phyloP scores from a whole-genome alignment of 2,888 invertebrate species.

The Syrista parreyssii region DNA sequence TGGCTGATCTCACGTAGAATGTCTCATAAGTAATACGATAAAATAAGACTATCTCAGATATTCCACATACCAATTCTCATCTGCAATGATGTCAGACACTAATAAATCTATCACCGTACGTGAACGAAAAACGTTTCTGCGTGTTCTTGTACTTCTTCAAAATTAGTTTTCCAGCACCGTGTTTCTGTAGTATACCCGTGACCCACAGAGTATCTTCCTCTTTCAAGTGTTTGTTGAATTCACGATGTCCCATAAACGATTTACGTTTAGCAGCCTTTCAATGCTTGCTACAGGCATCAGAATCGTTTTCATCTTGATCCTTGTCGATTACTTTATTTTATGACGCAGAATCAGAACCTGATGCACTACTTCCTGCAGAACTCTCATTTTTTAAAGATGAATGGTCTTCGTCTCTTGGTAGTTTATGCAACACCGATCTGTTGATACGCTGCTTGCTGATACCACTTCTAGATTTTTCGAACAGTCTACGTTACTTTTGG shows the following conservation, averaged over 20 bases:
- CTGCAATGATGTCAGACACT: slow-evolving; percentile 6
- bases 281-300: no score
- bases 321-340: no score
- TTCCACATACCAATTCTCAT: slow-evolving; percentile 9
- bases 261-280: neutral
- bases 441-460: no score
- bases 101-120: slow-evolving; percentile 1
- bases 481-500: no score
- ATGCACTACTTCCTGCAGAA: no score
- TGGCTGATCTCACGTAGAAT: neutral
- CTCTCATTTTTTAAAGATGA: no score
- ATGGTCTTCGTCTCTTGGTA: no score
- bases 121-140: slow-evolving; percentile 4
- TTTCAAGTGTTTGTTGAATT: slow-evolving; percentile 4
- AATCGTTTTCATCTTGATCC: no score
- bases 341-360: no score
- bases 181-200: neutral
- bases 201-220: slow-evolving; percentile 10
- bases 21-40: neutral
- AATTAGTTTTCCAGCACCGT: slow-evolving; percentile 12
- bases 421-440: no score
- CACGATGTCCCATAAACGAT: slow-evolving; percentile 1
- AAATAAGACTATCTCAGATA: neutral
- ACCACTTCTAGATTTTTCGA: no score
- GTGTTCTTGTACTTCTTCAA: neutral